Conservation (phyloP, 2,888 invertebrate genomes). For the Seira ritae region DNA sequence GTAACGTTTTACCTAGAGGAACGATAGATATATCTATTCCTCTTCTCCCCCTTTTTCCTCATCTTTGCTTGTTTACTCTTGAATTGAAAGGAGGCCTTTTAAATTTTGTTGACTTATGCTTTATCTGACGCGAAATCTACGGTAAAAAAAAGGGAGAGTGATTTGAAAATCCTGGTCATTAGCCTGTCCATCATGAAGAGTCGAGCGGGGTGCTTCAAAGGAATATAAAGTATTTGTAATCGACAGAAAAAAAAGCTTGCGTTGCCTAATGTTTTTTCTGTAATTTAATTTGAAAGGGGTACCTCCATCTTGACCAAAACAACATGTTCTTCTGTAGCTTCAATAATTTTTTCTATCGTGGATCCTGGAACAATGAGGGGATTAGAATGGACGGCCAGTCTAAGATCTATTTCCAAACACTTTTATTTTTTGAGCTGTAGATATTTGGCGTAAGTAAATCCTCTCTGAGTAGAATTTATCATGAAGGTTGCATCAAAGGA, state of each 20-base stretch:
- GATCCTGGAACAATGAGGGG: too few relatives aligned
- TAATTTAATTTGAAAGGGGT: not conserved
- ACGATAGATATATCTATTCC: too few relatives aligned
- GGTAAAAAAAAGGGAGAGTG: not conserved
- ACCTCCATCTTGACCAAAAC: too few relatives aligned
- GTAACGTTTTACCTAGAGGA: not conserved
- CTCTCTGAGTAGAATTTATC: too few relatives aligned
- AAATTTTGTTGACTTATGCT: not conserved
- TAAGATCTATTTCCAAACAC: too few relatives aligned
- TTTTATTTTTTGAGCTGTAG: too few relatives aligned
- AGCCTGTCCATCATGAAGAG: slow-evolving; percentile 3
- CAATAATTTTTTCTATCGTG: too few relatives aligned
- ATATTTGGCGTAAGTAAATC: too few relatives aligned
- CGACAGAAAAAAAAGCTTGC: not conserved
- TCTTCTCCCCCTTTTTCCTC: not conserved
- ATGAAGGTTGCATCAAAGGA: too few relatives aligned
- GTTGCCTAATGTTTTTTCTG: not conserved
- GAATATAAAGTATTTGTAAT: slow-evolving; percentile 16
- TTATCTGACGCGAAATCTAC: not conserved
- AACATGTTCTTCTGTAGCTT: too few relatives aligned
- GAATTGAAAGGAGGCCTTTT: not conserved
- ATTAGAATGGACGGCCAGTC: too few relatives aligned
- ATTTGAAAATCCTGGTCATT: slow-evolving; percentile 14
- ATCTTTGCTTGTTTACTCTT: not conserved
- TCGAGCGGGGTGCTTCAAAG: not conserved